Conservation (phyloP, 1,140 invertebrate species). For the Drosophila kanapiae region DNA sequence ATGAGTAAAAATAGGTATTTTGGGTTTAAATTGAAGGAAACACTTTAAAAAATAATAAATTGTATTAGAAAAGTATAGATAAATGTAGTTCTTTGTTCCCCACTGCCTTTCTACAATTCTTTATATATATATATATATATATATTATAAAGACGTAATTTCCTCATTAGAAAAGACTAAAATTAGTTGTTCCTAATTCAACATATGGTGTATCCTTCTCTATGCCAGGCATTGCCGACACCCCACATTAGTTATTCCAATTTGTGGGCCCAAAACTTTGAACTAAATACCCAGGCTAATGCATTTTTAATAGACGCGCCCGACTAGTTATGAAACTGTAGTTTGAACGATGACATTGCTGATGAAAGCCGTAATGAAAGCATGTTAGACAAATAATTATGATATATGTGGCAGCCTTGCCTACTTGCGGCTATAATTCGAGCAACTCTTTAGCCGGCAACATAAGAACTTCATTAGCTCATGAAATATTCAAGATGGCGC, state of each 20-base stretch:
- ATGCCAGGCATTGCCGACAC: not conserved
- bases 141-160: not conserved
- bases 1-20: too few relatives aligned
- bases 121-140: too few relatives aligned
- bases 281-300: conserved; percentile 54
- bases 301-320: conserved; percentile 65
- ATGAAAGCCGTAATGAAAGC: conserved; percentile 82
- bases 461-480: conserved; percentile 82
- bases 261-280: conserved; percentile 45
- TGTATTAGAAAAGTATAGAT: too few relatives aligned
- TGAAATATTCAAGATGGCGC: conserved; percentile 84
- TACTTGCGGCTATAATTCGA: conserved; percentile 54
- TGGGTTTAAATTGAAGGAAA: not conserved
- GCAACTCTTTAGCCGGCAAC: conserved; percentile 51
- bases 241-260: conserved; percentile 20
- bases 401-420: conserved; percentile 36
- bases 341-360: conserved; percentile 81
- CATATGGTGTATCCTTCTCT: conserved; percentile 3
- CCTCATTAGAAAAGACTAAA: too few relatives aligned
- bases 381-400: conserved; percentile 70
- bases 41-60: not conserved
- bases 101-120: too few relatives aligned
- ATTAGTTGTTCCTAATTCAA: not conserved
- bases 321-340: conserved; percentile 61
- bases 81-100: too few relatives aligned